Evolutionary conservation across 2,888 invertebrate genomes (phyloP).

Genomic region (Osmoderma eremita): DNA sequence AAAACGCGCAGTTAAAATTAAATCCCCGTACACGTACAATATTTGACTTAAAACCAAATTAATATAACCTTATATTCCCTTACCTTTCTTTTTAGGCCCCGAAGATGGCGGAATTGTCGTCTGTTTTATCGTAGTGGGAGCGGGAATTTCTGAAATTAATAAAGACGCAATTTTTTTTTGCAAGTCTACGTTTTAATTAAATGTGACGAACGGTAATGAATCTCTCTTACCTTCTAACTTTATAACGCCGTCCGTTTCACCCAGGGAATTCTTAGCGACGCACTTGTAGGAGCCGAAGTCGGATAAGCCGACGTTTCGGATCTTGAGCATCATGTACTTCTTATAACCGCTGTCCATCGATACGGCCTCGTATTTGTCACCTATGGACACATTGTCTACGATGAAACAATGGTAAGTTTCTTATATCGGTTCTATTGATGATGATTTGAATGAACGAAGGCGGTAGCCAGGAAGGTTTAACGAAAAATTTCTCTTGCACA

Average conservation of each 20-base stretch:
- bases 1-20: background rate
- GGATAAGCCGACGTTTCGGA: slow-evolving; percentile 78
- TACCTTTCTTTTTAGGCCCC: slow-evolving; percentile 75
- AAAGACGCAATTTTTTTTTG: slow-evolving; percentile 10
- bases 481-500: too few relatives aligned
- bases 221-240: slow-evolving; percentile 81
- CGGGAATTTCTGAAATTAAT: slow-evolving; percentile 79
- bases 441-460: too few relatives aligned
- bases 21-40: background rate
- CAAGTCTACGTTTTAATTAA: slow-evolving; percentile 30
- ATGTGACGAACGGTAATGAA: slow-evolving; percentile 18
- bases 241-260: slow-evolving; percentile 90
- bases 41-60: slow-evolving; percentile 1
- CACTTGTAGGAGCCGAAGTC: slow-evolving; percentile 92
- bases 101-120: slow-evolving; percentile 70
- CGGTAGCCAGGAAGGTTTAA: too few relatives aligned
- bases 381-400: slow-evolving; percentile 60
- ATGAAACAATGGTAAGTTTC: slow-evolving; percentile 26
- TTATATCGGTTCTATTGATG: background rate
- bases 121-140: slow-evolving; percentile 80
- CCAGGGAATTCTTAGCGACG: slow-evolving; percentile 90
- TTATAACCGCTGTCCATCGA: slow-evolving; percentile 87
- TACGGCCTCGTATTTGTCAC: slow-evolving; percentile 88
- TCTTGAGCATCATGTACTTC: slow-evolving; percentile 91
- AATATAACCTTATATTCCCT: slow-evolving; percentile 46